phyloP scores from a whole-genome alignment of 37 sponge, comb jelly and placozoan genomes.

The Dysidea cf. avara region DNA sequence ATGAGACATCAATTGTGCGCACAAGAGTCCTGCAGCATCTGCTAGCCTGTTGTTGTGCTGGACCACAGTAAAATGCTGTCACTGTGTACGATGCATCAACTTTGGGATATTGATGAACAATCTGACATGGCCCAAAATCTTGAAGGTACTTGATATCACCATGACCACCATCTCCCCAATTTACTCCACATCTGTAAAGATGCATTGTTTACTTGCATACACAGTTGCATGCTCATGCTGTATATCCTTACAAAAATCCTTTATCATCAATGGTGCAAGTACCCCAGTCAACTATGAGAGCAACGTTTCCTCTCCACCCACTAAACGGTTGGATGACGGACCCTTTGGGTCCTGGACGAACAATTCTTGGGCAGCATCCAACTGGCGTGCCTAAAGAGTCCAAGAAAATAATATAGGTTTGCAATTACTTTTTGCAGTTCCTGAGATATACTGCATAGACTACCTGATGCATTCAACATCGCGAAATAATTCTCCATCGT shows the following conservation, averaged over 20 bases:
- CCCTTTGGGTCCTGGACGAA: conserved; percentile 19
- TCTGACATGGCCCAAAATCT: conserved; percentile 29
- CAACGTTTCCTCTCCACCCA: conserved; percentile 43
- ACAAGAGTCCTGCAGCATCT: conserved; percentile 11
- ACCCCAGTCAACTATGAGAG: conserved; percentile 44
- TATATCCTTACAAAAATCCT: conserved; percentile 22
- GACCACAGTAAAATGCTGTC: conserved; percentile 33
- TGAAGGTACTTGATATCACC: background rate
- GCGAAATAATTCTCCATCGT: too few relatives aligned
- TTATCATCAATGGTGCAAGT: conserved; percentile 24
- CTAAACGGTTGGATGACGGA: conserved; percentile 37
- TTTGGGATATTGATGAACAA: conserved; percentile 29
- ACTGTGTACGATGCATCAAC: conserved; percentile 3
- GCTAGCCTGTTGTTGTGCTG: background rate
- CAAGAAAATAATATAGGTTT: too few relatives aligned
- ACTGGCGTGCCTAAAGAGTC: too few relatives aligned
- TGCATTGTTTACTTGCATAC: background rate
- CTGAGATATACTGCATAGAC: too few relatives aligned
- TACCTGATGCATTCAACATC: too few relatives aligned
- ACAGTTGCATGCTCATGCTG: background rate
- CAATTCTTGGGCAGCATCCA: conserved; percentile 47
- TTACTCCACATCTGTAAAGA: conserved; percentile 15
- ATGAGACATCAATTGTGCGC: conserved; percentile 18
- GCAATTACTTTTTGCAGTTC: too few relatives aligned
- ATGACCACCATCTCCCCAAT: conserved; percentile 39